Evolutionary conservation across 2,113 vertebrate species (phyloP), one percentile per base, ranked within the genome.

Genomic region (Ranitomeya imitator): DNA sequence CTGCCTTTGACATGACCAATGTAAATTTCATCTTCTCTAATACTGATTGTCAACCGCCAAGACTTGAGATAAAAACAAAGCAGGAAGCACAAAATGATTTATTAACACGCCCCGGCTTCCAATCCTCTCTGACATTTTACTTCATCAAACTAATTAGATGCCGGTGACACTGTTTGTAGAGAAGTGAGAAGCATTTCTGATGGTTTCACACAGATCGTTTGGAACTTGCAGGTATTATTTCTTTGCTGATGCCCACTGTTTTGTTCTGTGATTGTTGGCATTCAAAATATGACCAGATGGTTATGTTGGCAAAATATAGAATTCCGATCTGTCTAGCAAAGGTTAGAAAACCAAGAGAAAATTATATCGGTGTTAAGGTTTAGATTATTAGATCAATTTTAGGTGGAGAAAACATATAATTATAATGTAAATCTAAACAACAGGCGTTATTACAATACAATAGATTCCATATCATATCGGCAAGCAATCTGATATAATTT

Each of bases 91-190:
- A 78, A 52, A 89, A 89, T 89, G 87, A 89, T 89, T 89, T 89
- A 89, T 89, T 88, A 89, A 89, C 23, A 79, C 87, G 79, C 73
- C 60, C 59, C 12, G 13, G 71, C 81, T 67, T 89, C 87, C 87
- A 89, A 85, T 85, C 61, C 87, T 85, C 61, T 61, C 73, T 85
- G 87, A 89, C 87, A 89, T 89, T 89, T 89, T 84, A 89, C 87
- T 89, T 89, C 81, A 89, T 89, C 87, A 89, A 89, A 89, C 87
- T 85, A 89, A 89, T 89, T 89, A 85, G 61, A 89, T 89, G 57
- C 73, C 51, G 82, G 82, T 84, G 87, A 89, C 87, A 89, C 60
- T 84, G 81, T 85, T 89, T 89, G 74, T 85, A 85, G 57, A 79
- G 87, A 89, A 85, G 77, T n/a, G 74, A 89, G 60, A 85, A 85